Base-by-base conservation (phyloP, 2,113 vertebrate genomes). In the Odontophorus gujanensis region DNA sequence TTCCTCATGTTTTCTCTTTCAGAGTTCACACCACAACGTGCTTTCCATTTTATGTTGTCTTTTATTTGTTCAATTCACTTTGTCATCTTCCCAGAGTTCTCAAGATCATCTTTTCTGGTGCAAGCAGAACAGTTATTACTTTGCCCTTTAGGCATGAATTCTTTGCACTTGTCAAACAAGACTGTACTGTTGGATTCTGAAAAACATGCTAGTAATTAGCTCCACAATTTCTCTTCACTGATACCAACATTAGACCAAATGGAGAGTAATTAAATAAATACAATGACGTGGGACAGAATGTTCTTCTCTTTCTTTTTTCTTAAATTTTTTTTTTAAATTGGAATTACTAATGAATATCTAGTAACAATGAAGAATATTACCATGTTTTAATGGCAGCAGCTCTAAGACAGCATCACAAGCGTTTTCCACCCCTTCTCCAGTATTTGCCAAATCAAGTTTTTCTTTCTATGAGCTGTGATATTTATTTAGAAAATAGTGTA, bases 51-150 rank as follows among this genome's bases (percentile, higher is more conserved):
- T 87, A 76, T 9, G 13, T 59, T 80, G 42, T 0, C 42, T 89
- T 94, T 91, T 82, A 91, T 90, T 91, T 93, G 62, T 87, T 87
- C 75, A 55, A 71, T 90, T 92, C 84, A 87, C 81, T 87, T 93
- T 91, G 74, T 69, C 62, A 87, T 79, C 71, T 58, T 28, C 32
- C 13, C 6, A 47, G 75, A 85, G 58, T 86, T 95, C 66, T 86
- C 30, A 69, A 76, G 78, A 82, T 94, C 53, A 36, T 89, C 22
- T 86, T 91, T 85, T 91, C 53, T 92, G 63, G 47, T 32, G 53
- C 45, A 73, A 90, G 58, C 62, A 92, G 63, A 93, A 53, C 51
- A 68, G 66, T 90, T 87, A 92, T 90, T 91, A 69, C 25, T 66
- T 73, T 73, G 32, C 55, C 89, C 68, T 92, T 95, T 78, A 89